Evolutionary conservation across 2,888 invertebrate species (phyloP).

Genomic region (Ochropleura leucogaster): DNA sequence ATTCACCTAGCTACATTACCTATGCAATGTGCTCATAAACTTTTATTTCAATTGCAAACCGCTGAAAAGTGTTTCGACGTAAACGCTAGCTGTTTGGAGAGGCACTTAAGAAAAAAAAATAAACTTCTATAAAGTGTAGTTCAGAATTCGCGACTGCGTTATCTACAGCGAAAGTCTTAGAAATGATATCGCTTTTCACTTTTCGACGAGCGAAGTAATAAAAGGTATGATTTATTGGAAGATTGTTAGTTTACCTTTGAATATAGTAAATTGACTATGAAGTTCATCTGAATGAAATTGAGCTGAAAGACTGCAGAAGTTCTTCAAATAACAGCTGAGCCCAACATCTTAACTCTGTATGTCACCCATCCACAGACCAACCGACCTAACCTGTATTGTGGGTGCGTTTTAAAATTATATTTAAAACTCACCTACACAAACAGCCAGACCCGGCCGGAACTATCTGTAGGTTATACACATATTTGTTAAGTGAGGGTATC

Average conservation of each 20-base stretch:
- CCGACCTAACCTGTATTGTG: no score
- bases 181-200: constrained; percentile 17
- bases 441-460: no score
- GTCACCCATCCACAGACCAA: no score
- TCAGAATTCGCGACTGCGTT: constrained; percentile 60
- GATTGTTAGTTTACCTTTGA: background rate
- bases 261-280: background rate
- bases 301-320: background rate
- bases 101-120: constrained; percentile 75
- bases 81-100: constrained; percentile 71
- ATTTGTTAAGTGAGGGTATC: no score
- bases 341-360: no score
- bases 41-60: constrained; percentile 70
- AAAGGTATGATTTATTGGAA: background rate
- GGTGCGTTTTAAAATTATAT: no score
- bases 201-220: background rate
- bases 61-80: constrained; percentile 72
- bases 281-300: background rate
- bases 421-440: no score
- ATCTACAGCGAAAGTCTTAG: constrained; percentile 52
- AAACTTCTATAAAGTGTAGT: constrained; percentile 71
- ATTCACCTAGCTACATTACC: constrained; percentile 40
- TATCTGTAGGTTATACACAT: no score
- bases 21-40: constrained; percentile 51
- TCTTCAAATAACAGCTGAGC: no score